Evolutionary conservation across 2,888 invertebrate genomes (phyloP).

Genomic region (Protophormia terraenovae): DNA sequence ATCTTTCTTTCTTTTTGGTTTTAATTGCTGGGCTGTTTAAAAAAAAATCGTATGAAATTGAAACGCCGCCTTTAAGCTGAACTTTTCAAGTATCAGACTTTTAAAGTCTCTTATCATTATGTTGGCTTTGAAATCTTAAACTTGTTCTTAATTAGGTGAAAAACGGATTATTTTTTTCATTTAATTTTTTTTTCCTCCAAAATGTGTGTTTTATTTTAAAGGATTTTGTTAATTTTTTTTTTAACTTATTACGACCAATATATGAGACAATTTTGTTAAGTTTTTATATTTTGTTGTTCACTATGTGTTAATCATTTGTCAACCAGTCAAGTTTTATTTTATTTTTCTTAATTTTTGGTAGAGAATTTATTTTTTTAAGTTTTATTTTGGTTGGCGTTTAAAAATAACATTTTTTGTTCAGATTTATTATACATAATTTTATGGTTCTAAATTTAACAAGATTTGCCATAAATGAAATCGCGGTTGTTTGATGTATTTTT

Average conservation of each 20-base stretch:
- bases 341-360: too few relatives aligned
- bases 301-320: slow-evolving; percentile 67
- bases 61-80: slow-evolving; percentile 56
- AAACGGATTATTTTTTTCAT: slow-evolving; percentile 63
- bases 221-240: slow-evolving; percentile 1
- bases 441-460: slow-evolving; percentile 60
- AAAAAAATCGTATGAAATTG: slow-evolving; percentile 59
- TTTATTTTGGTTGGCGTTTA: slow-evolving; percentile 42
- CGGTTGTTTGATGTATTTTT: slow-evolving; percentile 48
- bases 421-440: slow-evolving; percentile 46
- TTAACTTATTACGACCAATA: too few relatives aligned
- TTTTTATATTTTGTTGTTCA: slow-evolving; percentile 7
- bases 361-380: slow-evolving; percentile 11
- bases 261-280: not conserved
- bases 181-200: not conserved
- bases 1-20: slow-evolving; percentile 45
- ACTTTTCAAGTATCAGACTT: slow-evolving; percentile 43
- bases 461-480: slow-evolving; percentile 55
- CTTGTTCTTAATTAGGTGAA: slow-evolving; percentile 72
- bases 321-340: slow-evolving; percentile 45
- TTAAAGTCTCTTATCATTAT: slow-evolving; percentile 64
- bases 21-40: slow-evolving; percentile 59
- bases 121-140: slow-evolving; percentile 68
- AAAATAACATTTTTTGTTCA: not conserved
- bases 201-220: not conserved